Conservation (phyloP, 2,888 invertebrate genomes). For the Nomada ferruginata region DNA sequence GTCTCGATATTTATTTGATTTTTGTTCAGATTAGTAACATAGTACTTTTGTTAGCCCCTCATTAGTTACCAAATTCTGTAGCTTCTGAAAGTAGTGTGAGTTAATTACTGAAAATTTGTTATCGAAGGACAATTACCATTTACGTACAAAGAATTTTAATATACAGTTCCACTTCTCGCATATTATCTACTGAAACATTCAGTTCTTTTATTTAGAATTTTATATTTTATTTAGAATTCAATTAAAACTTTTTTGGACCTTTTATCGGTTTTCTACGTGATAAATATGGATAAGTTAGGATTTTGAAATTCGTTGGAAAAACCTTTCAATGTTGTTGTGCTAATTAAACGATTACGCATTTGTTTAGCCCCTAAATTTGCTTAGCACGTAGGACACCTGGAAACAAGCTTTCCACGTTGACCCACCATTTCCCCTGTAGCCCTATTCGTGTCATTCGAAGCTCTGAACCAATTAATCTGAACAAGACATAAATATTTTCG, state of each 20-base stretch:
- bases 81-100: too few species aligned
- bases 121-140: neutral
- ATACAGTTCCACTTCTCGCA: neutral
- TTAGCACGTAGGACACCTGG: constrained; percentile 26
- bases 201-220: neutral
- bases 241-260: neutral
- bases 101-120: too few species aligned
- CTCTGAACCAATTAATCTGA: constrained; percentile 37
- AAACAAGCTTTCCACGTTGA: constrained; percentile 39
- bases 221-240: neutral
- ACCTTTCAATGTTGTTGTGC: neutral
- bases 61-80: too few species aligned
- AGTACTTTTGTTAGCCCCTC: too few species aligned
- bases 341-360: constrained; percentile 22
- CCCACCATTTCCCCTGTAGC: constrained; percentile 33
- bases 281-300: neutral
- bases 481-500: constrained; percentile 31
- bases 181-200: neutral
- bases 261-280: constrained; percentile 1
- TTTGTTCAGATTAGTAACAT: too few species aligned
- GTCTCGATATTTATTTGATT: too few species aligned
- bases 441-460: constrained; percentile 36
- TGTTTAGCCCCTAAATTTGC: constrained; percentile 43
- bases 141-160: neutral
- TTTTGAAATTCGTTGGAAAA: neutral